Percentiles rank a stretch among this genome's conserved stretches.
phyloP scores from a whole-genome alignment of 1,140 invertebrate genomes.

The Magallana ariakensis region DNA sequence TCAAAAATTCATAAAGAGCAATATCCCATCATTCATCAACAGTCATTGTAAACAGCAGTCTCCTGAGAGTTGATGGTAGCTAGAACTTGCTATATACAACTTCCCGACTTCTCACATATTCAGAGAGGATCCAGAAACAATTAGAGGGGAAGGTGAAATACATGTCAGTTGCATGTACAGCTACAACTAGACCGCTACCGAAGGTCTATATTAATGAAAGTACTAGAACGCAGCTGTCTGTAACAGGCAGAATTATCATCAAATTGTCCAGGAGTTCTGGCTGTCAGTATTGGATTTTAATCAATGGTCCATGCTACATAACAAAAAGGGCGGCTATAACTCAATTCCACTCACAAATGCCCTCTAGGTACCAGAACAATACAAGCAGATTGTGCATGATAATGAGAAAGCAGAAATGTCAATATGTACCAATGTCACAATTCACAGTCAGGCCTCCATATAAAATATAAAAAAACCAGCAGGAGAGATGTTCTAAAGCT shows the following conservation, averaged over 20 bases:
- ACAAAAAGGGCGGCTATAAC: not conserved
- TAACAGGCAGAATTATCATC: not conserved
- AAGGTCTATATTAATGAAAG: not conserved
- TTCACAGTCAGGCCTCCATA: not conserved
- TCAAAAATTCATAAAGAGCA: not conserved
- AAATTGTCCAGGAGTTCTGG: slow-evolving; percentile 10
- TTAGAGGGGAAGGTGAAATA: not conserved
- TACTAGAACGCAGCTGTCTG: not conserved
- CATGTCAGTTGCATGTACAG: not conserved
- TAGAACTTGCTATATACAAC: not conserved
- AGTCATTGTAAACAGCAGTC: not conserved
- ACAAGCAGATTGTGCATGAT: not conserved
- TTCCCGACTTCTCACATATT: not conserved
- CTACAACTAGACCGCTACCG: not conserved
- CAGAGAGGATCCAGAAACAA: too few relatives aligned
- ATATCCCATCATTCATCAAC: not conserved
- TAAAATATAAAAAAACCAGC: not conserved
- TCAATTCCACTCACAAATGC: slow-evolving; percentile 11
- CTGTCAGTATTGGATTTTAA: slow-evolving; percentile 31
- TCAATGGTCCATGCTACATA: slow-evolving; percentile 14
- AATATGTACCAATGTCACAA: not conserved
- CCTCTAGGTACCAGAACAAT: slow-evolving; percentile 1
- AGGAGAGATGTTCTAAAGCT: not conserved
- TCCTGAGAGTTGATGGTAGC: not conserved
- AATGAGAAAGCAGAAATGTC: not conserved